Evolutionary conservation across 64 coral and sea anemone genomes (phyloP).

Genomic region (Dendrophyllia cribrosa): DNA sequence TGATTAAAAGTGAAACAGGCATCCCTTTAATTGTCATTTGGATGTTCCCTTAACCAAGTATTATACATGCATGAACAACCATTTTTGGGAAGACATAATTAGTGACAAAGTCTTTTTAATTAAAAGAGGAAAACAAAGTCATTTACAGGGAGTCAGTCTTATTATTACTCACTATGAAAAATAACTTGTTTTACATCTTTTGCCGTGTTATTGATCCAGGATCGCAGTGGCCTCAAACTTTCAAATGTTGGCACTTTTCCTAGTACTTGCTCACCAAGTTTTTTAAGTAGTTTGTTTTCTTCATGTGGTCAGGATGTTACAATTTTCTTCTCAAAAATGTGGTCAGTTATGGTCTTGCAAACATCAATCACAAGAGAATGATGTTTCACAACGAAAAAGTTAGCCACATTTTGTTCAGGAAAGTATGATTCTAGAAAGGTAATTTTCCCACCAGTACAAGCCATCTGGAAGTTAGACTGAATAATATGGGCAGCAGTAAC

Average conservation of each 20-base stretch:
- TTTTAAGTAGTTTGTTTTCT: constrained; percentile 21
- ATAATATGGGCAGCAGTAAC: constrained; percentile 34
- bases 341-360: constrained; percentile 38
- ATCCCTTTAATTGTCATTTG: too few species aligned
- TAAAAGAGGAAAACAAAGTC: too few species aligned
- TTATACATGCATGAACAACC: too few species aligned
- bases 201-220: too few species aligned
- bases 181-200: too few species aligned
- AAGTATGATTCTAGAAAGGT: constrained; percentile 51
- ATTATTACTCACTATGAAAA: too few species aligned
- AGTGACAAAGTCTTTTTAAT: too few species aligned
- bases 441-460: constrained; percentile 40
- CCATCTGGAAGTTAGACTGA: constrained; percentile 64
- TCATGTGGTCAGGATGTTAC: constrained; percentile 40
- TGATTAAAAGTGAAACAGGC: too few species aligned
- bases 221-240: too few species aligned
- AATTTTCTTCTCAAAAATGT: constrained; percentile 15
- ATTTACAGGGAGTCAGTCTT: too few species aligned
- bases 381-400: constrained; percentile 29
- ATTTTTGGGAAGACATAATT: too few species aligned
- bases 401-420: constrained; percentile 36
- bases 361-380: constrained; percentile 37
- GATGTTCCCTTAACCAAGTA: too few species aligned
- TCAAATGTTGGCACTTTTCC: constrained; percentile 32
- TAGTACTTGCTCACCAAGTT: constrained; percentile 25